Evolutionary conservation across 1,140 invertebrate genomes (phyloP).

Genomic region (Parasteatoda tepidariorum): DNA sequence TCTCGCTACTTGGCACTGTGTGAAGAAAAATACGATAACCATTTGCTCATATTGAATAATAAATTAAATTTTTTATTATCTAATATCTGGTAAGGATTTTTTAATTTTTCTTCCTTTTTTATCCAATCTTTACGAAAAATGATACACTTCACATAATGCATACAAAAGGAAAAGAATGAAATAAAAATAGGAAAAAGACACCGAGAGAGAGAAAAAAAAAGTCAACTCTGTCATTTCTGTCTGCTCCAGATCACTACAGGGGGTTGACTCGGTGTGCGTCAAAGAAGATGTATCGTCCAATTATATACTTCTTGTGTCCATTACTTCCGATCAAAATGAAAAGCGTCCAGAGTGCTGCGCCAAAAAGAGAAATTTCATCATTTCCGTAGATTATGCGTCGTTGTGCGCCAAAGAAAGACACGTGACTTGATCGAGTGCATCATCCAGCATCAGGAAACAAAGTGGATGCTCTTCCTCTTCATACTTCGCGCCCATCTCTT

Average conservation of each 20-base stretch:
- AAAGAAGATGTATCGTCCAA: constrained; percentile 54
- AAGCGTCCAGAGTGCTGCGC: not conserved
- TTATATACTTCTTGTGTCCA: constrained; percentile 51
- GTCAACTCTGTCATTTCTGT: constrained; percentile 14
- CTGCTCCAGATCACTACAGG: constrained; percentile 4
- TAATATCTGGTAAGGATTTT: too few species aligned
- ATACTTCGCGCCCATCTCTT: not conserved
- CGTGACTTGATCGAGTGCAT: constrained; percentile 2
- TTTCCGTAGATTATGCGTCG: constrained; percentile 48
- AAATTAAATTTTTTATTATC: too few species aligned
- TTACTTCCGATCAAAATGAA: constrained; percentile 44
- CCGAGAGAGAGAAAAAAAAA: not conserved
- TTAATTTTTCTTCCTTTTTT: too few species aligned
- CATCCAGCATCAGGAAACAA: constrained; percentile 37
- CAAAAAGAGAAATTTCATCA: constrained; percentile 42
- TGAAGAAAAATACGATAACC: too few species aligned
- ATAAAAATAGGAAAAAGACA: not conserved
- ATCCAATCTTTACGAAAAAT: not conserved
- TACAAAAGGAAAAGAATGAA: not conserved
- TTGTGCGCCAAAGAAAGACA: constrained; percentile 9
- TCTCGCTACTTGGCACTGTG: too few species aligned
- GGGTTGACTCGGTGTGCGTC: constrained; percentile 26
- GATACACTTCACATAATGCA: not conserved
- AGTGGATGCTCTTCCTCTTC: constrained; percentile 19
- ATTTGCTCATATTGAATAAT: too few species aligned